Conservation (phyloP, 92 coral and sea anemone genomes). For the Metridium senile region DNA sequence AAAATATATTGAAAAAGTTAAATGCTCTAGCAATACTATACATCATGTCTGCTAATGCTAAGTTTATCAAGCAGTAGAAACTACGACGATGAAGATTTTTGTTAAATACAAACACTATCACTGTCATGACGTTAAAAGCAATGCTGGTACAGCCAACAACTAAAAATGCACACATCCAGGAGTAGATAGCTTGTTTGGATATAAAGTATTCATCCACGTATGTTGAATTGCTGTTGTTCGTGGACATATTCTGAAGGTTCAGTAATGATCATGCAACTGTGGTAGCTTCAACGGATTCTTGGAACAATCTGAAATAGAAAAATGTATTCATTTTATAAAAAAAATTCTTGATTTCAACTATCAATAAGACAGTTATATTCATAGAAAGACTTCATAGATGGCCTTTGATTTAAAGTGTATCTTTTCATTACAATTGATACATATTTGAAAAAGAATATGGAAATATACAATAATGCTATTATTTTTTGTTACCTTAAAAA, state of each 20-base stretch:
- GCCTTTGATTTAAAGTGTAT: no score
- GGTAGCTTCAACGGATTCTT: no score
- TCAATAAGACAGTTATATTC: background rate
- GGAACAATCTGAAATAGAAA: no score
- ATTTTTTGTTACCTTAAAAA: background rate
- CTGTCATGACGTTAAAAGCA: background rate
- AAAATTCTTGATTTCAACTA: background rate
- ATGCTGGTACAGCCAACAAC: background rate
- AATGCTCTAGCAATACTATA: constrained; percentile 6
- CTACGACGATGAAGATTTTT: constrained; percentile 7
- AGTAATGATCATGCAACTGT: background rate
- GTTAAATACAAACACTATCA: background rate
- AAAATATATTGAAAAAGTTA: constrained; percentile 3
- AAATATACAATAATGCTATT: no score
- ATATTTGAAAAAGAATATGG: no score
- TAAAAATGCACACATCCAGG: background rate
- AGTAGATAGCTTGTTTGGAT: background rate
- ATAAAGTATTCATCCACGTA: background rate
- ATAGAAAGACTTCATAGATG: background rate
- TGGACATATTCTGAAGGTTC: background rate
- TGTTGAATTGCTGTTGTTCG: background rate
- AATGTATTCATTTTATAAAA: no score
- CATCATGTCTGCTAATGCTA: constrained; percentile 7
- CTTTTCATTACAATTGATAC: no score
- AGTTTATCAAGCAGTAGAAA: constrained; percentile 5